These are phyloP conservation scores for Solea solea DNA, from an alignment of 2,113 vertebrate genomes.

Conservation along the genomic window DNA sequence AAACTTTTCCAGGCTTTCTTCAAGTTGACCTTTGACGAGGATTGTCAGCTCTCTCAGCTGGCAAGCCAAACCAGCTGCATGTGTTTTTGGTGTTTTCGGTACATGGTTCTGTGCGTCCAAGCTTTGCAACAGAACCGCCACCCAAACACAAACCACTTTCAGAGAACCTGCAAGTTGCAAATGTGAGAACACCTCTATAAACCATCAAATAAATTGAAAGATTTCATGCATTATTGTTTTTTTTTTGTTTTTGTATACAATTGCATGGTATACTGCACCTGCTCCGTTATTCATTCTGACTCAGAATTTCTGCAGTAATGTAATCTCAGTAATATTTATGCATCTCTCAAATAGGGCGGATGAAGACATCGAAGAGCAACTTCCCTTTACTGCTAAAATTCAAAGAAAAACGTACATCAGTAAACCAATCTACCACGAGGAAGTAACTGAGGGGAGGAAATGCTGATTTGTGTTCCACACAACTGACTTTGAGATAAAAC, in stretches of 20 bases:
- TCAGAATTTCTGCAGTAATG: neutral
- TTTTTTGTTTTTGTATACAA: no score
- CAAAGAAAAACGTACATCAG: slow-evolving; percentile 13
- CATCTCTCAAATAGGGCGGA: slow-evolving; percentile 12
- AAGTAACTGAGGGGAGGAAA: no score
- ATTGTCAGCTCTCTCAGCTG: neutral
- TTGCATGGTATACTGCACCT: slow-evolving; percentile 36
- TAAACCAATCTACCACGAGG: neutral
- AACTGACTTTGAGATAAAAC: no score
- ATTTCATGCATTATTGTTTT: no score
- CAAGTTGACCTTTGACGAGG: neutral
- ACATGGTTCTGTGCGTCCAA: neutral
- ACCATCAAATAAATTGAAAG: no score
- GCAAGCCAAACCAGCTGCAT: neutral
- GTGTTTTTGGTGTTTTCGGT: slow-evolving; percentile 1
- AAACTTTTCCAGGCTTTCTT: slow-evolving; percentile 14
- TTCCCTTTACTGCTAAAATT: slow-evolving; percentile 7
- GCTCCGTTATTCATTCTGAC: slow-evolving; percentile 32
- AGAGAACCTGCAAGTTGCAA: slow-evolving; percentile 37
- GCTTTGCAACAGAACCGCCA: slow-evolving; percentile 32
- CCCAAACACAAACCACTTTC: slow-evolving; percentile 9
- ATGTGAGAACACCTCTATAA: no score
- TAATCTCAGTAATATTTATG: neutral
- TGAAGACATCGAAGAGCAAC: slow-evolving; percentile 15
- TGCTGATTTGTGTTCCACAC: no score